Base-by-base conservation (phyloP, 2,888 invertebrate species). In the Diplazon laetatorius region DNA sequence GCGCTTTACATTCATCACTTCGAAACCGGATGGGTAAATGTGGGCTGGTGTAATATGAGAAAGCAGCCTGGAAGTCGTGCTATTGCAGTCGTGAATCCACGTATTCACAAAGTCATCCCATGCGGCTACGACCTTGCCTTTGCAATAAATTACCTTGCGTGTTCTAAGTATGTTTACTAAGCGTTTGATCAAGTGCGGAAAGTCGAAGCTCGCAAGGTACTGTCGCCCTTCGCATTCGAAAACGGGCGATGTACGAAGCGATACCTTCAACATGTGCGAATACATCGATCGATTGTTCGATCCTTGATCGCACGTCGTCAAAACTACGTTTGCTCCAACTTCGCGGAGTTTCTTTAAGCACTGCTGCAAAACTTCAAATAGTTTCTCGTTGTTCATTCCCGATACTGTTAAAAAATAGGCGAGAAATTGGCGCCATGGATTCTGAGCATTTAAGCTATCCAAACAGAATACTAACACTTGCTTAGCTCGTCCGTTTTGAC, bases 1-100 rank as follows among this genome's bases (percentile, higher is more conserved):
- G 20, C 72, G 39, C 48, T 81, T 78, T 0, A 82, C 79, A 25
- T 82, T 82, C 80, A 81, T 82, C 44, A 74, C 55, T 72, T 80
- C 71, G 10, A 76, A 80, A 25, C 25, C 5, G 8, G 42, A 60
- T 8, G 77, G 80, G 6, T 12, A 9, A 6, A 82, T 8, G 39
- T 80, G 80, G 0, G 65, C 46, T 63, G 16, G 16, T 5, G 71
- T 76, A n/a, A 80, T 77, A 25, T 80, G 77, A 1, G 66, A 59
- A 1, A 80, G 46, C 44, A 82, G 66, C 8, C 59, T 55, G 0
- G 79, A 79, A 1, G 59, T 68, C 2, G 68, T 39, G 3, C 14
- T 63, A 8, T 8, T n/a, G 2, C 1, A 9, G 20, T 78, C 63
- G 48, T 72, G 59, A n/a, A 22, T n/a, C 66, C 78, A 76, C 20